These are phyloP conservation scores for Macroteleia sp. DNA, from an alignment of 2,888 invertebrate species.

Conservation along the genomic window DNA sequence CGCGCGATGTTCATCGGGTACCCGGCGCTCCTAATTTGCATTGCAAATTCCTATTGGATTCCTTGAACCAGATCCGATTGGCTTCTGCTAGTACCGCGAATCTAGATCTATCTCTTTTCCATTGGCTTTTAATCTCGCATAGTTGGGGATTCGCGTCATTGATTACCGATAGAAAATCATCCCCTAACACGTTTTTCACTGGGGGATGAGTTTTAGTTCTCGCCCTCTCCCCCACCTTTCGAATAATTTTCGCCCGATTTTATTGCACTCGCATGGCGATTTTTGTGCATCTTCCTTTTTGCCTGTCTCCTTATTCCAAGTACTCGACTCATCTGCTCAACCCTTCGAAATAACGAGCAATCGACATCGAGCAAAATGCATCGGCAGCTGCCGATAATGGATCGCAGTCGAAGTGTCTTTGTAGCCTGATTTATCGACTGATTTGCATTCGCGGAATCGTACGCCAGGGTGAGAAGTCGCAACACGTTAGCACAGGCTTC, in stretches of 20 bases:
- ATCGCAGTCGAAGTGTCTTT: conserved; percentile 71
- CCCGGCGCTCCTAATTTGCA: conserved; percentile 78
- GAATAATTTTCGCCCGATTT: conserved; percentile 29
- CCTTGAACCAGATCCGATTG: conserved; percentile 84
- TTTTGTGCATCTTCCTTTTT: conserved; percentile 61
- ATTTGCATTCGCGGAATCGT: conserved; percentile 79
- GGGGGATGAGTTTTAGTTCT: conserved; percentile 14
- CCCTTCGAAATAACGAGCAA: conserved; percentile 64
- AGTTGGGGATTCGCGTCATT: conserved; percentile 78
- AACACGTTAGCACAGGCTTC: conserved; percentile 59
- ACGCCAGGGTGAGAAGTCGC: conserved; percentile 67
- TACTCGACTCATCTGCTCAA: conserved; percentile 62
- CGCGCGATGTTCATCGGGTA: conserved; percentile 71
- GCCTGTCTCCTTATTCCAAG: conserved; percentile 61
- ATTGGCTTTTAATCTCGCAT: conserved; percentile 79
- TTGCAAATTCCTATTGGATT: conserved; percentile 82
- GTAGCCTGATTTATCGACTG: conserved; percentile 81
- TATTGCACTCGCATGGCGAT: conserved; percentile 32
- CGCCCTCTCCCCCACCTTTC: conserved; percentile 7
- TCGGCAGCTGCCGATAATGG: conserved; percentile 76
- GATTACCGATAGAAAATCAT: conserved; percentile 82
- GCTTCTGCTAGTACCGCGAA: conserved; percentile 81
- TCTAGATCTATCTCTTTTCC: conserved; percentile 82
- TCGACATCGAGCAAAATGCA: conserved; percentile 65
- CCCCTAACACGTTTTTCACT: conserved; percentile 38